Base-by-base conservation (phyloP, 2,888 invertebrate genomes). In the Lepas anatifera region DNA sequence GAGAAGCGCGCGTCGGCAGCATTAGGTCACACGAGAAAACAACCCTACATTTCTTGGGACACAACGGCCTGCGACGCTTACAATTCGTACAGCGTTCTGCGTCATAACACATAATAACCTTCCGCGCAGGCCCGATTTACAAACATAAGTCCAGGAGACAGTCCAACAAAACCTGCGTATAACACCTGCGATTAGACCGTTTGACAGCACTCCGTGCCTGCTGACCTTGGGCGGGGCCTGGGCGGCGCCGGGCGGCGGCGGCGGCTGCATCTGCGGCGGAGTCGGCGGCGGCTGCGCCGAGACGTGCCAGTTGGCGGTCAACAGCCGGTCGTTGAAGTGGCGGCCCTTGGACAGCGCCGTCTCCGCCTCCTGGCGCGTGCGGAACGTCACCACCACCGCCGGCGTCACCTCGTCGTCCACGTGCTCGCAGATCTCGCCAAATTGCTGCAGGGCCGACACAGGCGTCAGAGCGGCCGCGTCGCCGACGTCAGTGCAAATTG, bases 401-500 rank as follows among this genome's bases (percentile, higher is more conserved):
- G 92, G 92, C 72, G 89, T 85, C 32, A 85, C 85, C 69, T 87
- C 85, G 77, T 90, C 89, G 73, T 87, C 86, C 71, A 86, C 85
- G 77, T 90, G 88, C 78, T 89, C 89, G n/a, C 87, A 87, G 74
- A 95, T 88, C 78, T 91, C 90, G 69, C 94, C 94, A 80, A 86
- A 94, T 86, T 89, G 87, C 92, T 93, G 80, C 71, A 25, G n/a
- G n/a, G 69, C 48, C 6, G 70, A 70, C 63, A 46, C 7, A 70
- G 1, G 80, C 77, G 72, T n/a, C n/a, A n/a, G n/a, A n/a, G n/a
- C n/a, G n/a, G n/a, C n/a, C n/a, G n/a, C n/a, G n/a, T n/a, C n/a
- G n/a, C n/a, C n/a, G n/a, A n/a, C n/a, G n/a, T n/a, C n/a, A n/a
- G n/a, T n/a, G n/a, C n/a, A n/a, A n/a, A n/a, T n/a, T n/a, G n/a